Base-by-base conservation (phyloP, 2,797 vertebrate genomes). In the Arrhamphus sclerolepis region DNA sequence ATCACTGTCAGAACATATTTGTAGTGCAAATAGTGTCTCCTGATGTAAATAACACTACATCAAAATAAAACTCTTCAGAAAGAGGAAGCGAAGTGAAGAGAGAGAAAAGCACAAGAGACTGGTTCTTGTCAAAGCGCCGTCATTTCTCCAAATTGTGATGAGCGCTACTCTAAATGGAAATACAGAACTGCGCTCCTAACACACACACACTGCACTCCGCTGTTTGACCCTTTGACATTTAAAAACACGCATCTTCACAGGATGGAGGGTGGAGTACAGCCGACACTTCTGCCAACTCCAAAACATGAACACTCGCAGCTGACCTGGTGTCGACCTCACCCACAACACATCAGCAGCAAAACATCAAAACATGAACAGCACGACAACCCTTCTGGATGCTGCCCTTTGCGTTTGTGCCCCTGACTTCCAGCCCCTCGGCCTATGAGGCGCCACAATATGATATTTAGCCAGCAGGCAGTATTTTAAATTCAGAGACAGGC, bases 71-170 rank as follows among this genome's bases (percentile, higher is more conserved):
- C 1, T 6, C 6, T 10, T 20, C 0, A 74, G 61, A 83, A 84
- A 81, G 77, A 68, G 78, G 86, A 86, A 86, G 78, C 44, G 7
- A 2, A 9, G 43, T 34, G 21, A 44, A 38, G 43, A 46, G 20
- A 29, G 28, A 2, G 16, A 19, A n/a, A n/a, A 7, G 28, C 47
- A 9, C 28, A 34, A 52, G 14, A 21, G 26, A 61, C 39, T 34
- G 19, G 1, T 28, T 19, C 49, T 43, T 20, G n/a, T 47, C 2
- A 18, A 7, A 19, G 34, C 42, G 4, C 10, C 31, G n/a, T 31
- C 0, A 41, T 57, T 61, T 70, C 66, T 49, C 43, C 57, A 75
- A 83, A 57, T 26, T 10, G 10, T 9, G 5, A 3, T 3, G 14
- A 20, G 11, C 26, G 42, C 17, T 38, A 34, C 3, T 2, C 29